Base-by-base conservation (phyloP, 2,888 invertebrate species). In the Lasioglossum leucozonium region DNA sequence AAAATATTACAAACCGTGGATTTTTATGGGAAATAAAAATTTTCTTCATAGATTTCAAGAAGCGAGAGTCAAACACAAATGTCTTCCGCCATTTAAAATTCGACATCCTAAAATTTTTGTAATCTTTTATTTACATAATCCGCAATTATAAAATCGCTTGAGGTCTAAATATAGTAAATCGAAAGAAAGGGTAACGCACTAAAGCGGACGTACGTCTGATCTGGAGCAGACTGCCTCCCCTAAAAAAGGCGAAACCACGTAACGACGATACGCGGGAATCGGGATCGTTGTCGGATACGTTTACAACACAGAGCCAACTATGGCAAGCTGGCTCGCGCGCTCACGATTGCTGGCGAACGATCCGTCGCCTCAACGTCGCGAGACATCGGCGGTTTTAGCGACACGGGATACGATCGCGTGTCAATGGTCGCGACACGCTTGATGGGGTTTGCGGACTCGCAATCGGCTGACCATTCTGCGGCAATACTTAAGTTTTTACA, bases 361-460 rank as follows among this genome's bases (percentile, higher is more conserved):
- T 71, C 44, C 71, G 71, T 75, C 16, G 51, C 65, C 22, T 1
- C 16, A 22, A 65, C 55, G 11, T n/a, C 69, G 58, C 79, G 72
- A 82, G 82, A 76, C 65, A 65, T n/a, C 81, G 26, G 44, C 16
- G 72, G 67, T 58, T 55, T 82, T 55, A 42, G 16, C 62, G 42
- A 37, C 42, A 30, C 81, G 69, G 58, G 77, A 73, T 62, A 62
- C 69, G 82, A 84, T 84, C 84, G 78, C 82, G 78, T 82, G 73
- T 78, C 73, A 74, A 42, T 73, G 73, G 73, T 44, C 69, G 51
- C 73, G 37, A 44, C 73, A 16, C 34, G 30, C 51, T 65, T 30
- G 22, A 30, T 26, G n/a, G 22, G 30, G 42, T 16, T 30, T 42
- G 65, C 26, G 42, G 47, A 58, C 62, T 81, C 67, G 22, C 67